phyloP scores from a whole-genome alignment of 2,797 vertebrate species.

The Phoxinus dragarum region DNA sequence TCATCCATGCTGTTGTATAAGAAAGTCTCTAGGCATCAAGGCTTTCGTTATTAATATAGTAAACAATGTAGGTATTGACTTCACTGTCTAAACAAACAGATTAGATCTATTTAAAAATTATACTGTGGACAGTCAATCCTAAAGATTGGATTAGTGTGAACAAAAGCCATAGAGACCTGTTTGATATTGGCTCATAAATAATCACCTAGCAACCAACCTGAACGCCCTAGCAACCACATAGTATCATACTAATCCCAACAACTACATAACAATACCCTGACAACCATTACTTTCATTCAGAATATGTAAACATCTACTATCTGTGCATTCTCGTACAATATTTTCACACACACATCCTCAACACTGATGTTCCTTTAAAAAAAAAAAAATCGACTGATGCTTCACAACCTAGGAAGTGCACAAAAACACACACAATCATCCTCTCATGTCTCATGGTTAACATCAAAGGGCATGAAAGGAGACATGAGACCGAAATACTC shows the following conservation, averaged over 20 bases:
- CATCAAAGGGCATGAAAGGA: slow-evolving; percentile 38
- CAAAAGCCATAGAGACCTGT: neutral
- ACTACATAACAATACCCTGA: neutral
- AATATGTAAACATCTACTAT: slow-evolving; percentile 7
- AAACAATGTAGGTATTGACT: neutral
- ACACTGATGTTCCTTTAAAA: slow-evolving; percentile 18
- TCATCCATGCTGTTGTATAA: neutral
- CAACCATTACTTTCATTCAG: neutral
- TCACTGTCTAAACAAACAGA: slow-evolving; percentile 7
- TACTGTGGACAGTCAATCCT: slow-evolving; percentile 19
- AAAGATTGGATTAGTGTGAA: slow-evolving; percentile 4
- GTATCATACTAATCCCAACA: neutral
- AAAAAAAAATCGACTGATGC: slow-evolving; percentile 36
- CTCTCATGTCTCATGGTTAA: slow-evolving; percentile 34
- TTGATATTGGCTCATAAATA: neutral
- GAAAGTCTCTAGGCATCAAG: neutral
- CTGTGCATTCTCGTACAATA: neutral
- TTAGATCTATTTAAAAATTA: slow-evolving; percentile 4
- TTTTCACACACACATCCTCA: slow-evolving; percentile 4
- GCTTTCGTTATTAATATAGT: slow-evolving; percentile 16
- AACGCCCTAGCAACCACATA: neutral
- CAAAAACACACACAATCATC: slow-evolving; percentile 25
- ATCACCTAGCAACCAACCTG: neutral
- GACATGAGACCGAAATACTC: slow-evolving; percentile 42
- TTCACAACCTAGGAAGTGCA: slow-evolving; percentile 26